Evolutionary conservation across 2,888 invertebrate species (phyloP).

Genomic region (Amiota communis): DNA sequence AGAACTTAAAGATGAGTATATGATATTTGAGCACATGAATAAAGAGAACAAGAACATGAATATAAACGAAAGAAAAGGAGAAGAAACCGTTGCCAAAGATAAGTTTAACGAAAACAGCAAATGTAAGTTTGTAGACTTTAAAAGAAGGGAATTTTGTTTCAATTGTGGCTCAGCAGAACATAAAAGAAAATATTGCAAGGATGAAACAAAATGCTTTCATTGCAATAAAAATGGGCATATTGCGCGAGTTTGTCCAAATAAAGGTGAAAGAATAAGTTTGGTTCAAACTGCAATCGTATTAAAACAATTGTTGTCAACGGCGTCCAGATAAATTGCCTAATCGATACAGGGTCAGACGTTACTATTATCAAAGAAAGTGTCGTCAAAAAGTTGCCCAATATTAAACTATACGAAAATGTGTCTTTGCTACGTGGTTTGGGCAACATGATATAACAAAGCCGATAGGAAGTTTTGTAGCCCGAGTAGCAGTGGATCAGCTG

Average conservation of each 20-base stretch:
- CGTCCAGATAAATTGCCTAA: constrained; percentile 1
- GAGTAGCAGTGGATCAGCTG: constrained; percentile 23
- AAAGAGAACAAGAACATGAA: too few species aligned
- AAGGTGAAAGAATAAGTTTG: not conserved
- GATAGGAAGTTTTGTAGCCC: constrained; percentile 23
- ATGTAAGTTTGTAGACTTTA: not conserved
- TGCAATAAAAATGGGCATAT: constrained; percentile 21
- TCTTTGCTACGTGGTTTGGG: constrained; percentile 30
- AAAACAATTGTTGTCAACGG: constrained; percentile 16
- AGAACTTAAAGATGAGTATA: not conserved
- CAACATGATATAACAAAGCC: constrained; percentile 25
- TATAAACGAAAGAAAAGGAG: constrained; percentile 12
- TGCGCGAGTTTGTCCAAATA: constrained; percentile 13
- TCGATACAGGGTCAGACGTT: constrained; percentile 26
- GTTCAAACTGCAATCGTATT: constrained; percentile 7
- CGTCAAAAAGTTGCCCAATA: constrained; percentile 18
- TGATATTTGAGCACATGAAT: constrained; percentile 4
- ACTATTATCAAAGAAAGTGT: constrained; percentile 12
- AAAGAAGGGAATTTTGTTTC: constrained; percentile 6
- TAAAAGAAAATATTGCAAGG: constrained; percentile 19
- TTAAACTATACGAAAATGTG: not conserved
- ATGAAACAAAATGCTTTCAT: constrained; percentile 29
- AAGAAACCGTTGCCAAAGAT: not conserved
- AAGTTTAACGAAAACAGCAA: not conserved
- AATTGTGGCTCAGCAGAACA: constrained; percentile 27